Percentiles rank a stretch among this genome's conserved stretches.
Evolutionary conservation across 2,888 invertebrate genomes (phyloP).

Genomic region (Trisateles emortualis): DNA sequence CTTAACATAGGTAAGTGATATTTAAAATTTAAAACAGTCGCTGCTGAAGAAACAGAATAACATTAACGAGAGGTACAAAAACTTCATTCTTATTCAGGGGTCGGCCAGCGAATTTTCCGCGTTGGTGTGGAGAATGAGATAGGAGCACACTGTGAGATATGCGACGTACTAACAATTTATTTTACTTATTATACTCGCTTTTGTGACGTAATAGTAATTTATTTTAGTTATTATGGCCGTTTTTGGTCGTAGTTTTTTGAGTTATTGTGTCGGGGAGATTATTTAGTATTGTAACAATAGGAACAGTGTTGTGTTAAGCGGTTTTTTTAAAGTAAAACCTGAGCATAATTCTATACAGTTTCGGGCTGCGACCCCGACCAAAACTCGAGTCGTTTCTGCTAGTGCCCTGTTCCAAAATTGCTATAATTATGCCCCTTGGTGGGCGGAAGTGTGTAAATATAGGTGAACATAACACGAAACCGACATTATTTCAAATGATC

Average conservation of each 20-base stretch:
- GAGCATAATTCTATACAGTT: not conserved
- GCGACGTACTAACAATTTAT: constrained; percentile 18
- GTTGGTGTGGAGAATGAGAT: constrained; percentile 27
- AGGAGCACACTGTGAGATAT: constrained; percentile 17
- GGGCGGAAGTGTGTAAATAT: constrained; percentile 17
- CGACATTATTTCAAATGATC: constrained; percentile 15
- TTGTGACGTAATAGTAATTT: constrained; percentile 20
- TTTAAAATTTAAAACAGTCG: constrained; percentile 50
- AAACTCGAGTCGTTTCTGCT: not conserved
- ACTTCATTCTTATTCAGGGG: constrained; percentile 73
- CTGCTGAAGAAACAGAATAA: constrained; percentile 56
- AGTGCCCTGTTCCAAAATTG: constrained; percentile 13
- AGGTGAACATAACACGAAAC: constrained; percentile 17
- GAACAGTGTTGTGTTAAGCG: not conserved
- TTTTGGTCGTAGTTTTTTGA: constrained; percentile 10
- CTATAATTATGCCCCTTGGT: constrained; percentile 16
- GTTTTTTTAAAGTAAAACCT: not conserved
- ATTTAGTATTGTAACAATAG: constrained; percentile 10
- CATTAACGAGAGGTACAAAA: constrained; percentile 65
- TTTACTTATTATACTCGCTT: constrained; percentile 20
- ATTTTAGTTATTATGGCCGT: constrained; percentile 17
- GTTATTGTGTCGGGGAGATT: constrained; percentile 11
- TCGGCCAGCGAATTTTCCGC: constrained; percentile 62
- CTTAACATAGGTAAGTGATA: constrained; percentile 45
- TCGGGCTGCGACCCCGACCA: constrained; percentile 1